phyloP scores from a whole-genome alignment of 2,113 vertebrate genomes.

The Callipepla squamata region DNA sequence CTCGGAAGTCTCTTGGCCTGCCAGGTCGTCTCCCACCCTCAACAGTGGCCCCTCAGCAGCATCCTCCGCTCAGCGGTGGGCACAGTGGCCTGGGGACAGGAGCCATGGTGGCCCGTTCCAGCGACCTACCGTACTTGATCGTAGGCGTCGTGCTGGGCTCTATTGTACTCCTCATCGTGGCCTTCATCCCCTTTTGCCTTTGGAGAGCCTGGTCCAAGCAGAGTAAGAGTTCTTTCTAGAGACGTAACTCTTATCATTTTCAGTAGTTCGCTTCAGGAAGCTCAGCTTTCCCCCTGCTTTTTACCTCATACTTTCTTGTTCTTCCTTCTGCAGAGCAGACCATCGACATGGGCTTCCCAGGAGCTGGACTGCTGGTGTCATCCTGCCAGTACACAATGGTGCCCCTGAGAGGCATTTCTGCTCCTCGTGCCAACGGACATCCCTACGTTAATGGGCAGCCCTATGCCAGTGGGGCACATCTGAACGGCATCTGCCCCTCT shows the following conservation, averaged over 20 bases:
- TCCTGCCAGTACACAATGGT: slow-evolving; percentile 98
- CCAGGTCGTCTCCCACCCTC: slow-evolving; percentile 82
- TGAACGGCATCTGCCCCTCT: slow-evolving; percentile 68
- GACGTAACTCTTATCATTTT: background rate
- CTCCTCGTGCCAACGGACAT: slow-evolving; percentile 75
- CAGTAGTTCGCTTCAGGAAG: background rate
- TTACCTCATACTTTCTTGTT: slow-evolving; percentile 4
- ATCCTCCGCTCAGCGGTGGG: slow-evolving; percentile 44
- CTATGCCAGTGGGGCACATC: slow-evolving; percentile 67
- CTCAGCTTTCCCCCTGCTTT: background rate
- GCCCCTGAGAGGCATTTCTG: slow-evolving; percentile 85
- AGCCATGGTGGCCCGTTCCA: slow-evolving; percentile 86
- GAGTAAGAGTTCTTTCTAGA: slow-evolving; percentile 82
- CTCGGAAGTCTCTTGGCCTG: slow-evolving; percentile 77
- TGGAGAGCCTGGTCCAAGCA: slow-evolving; percentile 98
- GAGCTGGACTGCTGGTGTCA: slow-evolving; percentile 81
- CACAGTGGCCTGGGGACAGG: slow-evolving; percentile 66
- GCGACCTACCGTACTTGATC: slow-evolving; percentile 93
- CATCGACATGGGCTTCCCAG: slow-evolving; percentile 88
- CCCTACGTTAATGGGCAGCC: slow-evolving; percentile 81
- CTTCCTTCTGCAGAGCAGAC: slow-evolving; percentile 86
- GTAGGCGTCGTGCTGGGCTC: slow-evolving; percentile 91
- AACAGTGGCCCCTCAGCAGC: slow-evolving; percentile 72
- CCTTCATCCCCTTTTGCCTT: slow-evolving; percentile 95
- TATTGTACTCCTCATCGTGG: slow-evolving; percentile 91